Evolutionary conservation across 2,113 vertebrate species (phyloP), one percentile per base, ranked within the genome.

Genomic region (Lucifuga dentata): DNA sequence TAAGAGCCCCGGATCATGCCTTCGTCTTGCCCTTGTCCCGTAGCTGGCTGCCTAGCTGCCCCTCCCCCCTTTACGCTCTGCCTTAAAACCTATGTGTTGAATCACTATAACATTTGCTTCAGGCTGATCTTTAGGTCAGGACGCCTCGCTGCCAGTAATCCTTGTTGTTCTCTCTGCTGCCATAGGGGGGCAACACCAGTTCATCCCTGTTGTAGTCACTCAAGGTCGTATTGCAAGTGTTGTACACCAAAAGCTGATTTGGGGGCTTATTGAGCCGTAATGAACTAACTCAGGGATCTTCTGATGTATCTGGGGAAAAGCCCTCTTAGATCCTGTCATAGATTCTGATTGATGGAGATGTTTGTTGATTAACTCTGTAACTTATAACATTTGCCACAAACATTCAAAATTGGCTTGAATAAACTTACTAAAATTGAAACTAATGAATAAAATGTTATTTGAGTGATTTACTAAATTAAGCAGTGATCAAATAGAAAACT

Each of bases 1-100:
- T 92, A 92, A 91, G 91, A 85, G 45, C 44, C 16, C 72, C 44
- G 11, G 2, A 57, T 36, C 17, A 0, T 29, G 7, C 35, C 24
- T 16, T 58, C 76, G 46, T 32, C 35, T 9, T 41, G 62, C n/a
- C 26, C 52, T 32, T 24, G 50, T 56, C 82, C 80, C 58, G 12
- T 50, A 59, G 64, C 75, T 76, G 56, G 60, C 68, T 74, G 79
- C 76, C 43, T 26, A 57, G 55, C 78, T 75, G 56, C 45, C 63
- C 59, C 32, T 40, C 78, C 10, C 10, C 10, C 7, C 7, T 29
- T 69, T 50, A 45, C 1, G 67, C 80, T 83, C 83, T 68, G 75
- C 80, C 64, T 17, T 66, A 15, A 26, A 53, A 63, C 33, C 60
- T n/a, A n/a, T n/a, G n/a, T n/a, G n/a, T n/a, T n/a, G 46, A 40